Evolutionary conservation across 1,140 invertebrate species (phyloP).

Genomic region (Ips typographus): DNA sequence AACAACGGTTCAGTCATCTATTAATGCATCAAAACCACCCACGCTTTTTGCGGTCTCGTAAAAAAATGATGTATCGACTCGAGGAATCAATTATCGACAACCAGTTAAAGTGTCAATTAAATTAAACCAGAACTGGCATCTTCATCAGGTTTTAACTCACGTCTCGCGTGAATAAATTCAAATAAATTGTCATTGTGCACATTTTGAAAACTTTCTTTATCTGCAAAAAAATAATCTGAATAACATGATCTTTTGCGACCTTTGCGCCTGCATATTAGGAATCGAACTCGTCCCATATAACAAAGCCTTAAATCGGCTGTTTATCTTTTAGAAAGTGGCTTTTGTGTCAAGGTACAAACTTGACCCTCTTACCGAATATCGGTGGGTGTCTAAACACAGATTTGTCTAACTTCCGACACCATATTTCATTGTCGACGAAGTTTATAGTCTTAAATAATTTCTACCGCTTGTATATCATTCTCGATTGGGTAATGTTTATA

Average conservation of each 20-base stretch:
- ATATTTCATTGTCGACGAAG: slow-evolving; percentile 3
- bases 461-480: not conserved
- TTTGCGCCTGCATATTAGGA: no score
- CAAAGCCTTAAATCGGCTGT: no score
- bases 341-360: slow-evolving; percentile 3
- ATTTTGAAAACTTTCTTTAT: no score
- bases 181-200: no score
- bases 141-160: no score
- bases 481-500: not conserved
- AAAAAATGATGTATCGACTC: not conserved
- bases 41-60: not conserved
- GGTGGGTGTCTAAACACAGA: not conserved
- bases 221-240: no score
- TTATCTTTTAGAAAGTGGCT: not conserved
- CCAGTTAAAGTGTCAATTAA: slow-evolving; percentile 2
- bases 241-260: no score
- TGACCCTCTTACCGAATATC: slow-evolving; percentile 4
- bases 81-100: not conserved
- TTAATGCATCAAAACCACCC: not conserved
- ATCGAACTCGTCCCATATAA: no score
- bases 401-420: slow-evolving; percentile 3
- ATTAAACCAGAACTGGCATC: not conserved
- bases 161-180: no score
- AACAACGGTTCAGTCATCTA: not conserved
- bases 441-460: slow-evolving; percentile 5